Conservation (phyloP, 2,113 vertebrate genomes). For the Ceyx cyanopectus region DNA sequence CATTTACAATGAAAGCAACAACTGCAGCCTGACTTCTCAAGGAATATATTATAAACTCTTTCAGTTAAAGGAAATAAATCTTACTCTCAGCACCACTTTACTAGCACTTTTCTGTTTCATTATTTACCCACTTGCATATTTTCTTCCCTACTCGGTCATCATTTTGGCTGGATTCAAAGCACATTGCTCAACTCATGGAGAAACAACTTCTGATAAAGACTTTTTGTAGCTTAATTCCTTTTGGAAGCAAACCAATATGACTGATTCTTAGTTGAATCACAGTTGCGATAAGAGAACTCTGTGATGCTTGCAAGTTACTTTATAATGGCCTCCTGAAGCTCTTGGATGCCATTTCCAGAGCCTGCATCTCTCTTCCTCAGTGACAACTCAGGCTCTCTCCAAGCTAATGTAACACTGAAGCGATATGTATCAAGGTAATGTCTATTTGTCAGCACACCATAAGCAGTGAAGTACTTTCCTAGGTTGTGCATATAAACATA, state of each 20-base stretch:
- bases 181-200: not conserved
- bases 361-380: not conserved
- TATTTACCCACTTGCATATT: not conserved
- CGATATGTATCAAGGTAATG: fast-evolving
- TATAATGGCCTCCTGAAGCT: not conserved
- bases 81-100: not conserved
- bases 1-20: constrained; percentile 31
- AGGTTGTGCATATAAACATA: not conserved
- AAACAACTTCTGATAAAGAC: not conserved
- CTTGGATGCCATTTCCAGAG: not conserved
- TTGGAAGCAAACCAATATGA: not conserved
- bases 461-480: not conserved
- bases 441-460: not conserved
- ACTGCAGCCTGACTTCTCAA: constrained; percentile 6
- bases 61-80: constrained; percentile 3
- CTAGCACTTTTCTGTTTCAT: not conserved
- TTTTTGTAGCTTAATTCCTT: not conserved
- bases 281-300: not conserved
- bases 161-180: constrained; percentile 32
- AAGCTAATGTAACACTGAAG: not conserved
- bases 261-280: constrained; percentile 9
- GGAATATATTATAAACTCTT: not conserved
- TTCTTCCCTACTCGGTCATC: not conserved
- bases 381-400: not conserved
- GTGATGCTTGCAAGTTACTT: not conserved